These are phyloP conservation scores for Hipposideros armiger DNA, from an alignment of 2,113 vertebrate genomes.

Conservation along the genomic window DNA sequence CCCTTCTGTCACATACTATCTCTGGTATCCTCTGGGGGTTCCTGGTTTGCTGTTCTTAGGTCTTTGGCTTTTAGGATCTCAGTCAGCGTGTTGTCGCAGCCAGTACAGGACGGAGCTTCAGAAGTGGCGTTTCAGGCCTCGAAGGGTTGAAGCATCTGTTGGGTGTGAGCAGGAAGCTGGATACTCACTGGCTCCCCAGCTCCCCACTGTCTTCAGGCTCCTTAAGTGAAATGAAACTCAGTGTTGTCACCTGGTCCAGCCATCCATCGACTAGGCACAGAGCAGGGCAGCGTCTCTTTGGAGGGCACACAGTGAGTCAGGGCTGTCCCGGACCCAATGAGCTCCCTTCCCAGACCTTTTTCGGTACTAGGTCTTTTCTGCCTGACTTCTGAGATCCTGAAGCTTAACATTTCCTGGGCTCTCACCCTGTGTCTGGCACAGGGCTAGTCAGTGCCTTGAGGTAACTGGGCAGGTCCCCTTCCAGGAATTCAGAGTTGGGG, in stretches of 20 bases:
- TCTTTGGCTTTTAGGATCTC: not conserved
- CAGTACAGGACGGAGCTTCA: not conserved
- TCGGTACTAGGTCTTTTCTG: constrained; percentile 15
- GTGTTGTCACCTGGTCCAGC: not conserved
- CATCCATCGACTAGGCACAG: not conserved
- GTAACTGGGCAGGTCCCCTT: not conserved
- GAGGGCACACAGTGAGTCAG: not conserved
- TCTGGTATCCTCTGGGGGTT: not conserved
- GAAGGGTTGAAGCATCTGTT: not conserved
- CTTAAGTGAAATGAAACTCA: not conserved
- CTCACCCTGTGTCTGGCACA: not conserved
- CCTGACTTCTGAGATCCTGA: not conserved
- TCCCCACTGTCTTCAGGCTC: not conserved
- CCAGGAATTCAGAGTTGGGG: not conserved
- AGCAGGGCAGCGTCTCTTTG: not conserved
- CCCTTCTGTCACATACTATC: not conserved
- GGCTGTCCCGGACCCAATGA: not conserved
- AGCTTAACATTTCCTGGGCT: not conserved
- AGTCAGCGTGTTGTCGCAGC: not conserved
- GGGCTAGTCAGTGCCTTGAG: not conserved
- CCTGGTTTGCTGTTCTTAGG: not conserved
- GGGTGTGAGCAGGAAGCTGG: not conserved
- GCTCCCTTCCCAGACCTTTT: not conserved
- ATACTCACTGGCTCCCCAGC: not conserved
- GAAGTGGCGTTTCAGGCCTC: not conserved